phyloP scores from a whole-genome alignment of 2,113 vertebrate species.

The Sterna hirundo region DNA sequence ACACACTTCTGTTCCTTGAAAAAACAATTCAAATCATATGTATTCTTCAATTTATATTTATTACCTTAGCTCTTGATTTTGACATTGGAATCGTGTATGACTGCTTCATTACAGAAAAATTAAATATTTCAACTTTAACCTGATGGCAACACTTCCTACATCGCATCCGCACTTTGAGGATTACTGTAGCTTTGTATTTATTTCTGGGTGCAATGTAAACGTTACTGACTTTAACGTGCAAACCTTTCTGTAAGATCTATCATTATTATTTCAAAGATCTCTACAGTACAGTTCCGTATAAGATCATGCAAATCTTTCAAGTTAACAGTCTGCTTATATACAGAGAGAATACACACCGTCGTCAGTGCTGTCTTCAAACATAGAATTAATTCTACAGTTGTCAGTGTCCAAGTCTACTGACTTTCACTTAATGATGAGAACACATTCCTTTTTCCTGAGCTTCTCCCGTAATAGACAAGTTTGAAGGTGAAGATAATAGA shows the following conservation, averaged over 20 bases:
- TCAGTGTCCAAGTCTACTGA: not conserved
- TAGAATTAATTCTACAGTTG: not conserved
- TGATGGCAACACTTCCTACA: not conserved
- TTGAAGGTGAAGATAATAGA: not conserved
- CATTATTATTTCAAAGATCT: not conserved
- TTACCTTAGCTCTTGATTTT: not conserved
- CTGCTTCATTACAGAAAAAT: not conserved
- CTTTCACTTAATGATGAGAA: not conserved
- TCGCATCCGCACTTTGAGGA: not conserved
- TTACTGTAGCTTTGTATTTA: not conserved
- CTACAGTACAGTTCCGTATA: not conserved
- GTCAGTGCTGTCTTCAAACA: not conserved
- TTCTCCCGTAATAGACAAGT: not conserved
- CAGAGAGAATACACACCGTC: not conserved
- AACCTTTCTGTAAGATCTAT: not conserved
- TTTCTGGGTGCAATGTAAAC: accelerated
- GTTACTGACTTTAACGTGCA: not conserved
- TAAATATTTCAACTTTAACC: not conserved
- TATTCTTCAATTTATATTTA: not conserved
- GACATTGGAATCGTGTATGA: not conserved
- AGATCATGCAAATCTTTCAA: not conserved
- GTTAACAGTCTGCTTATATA: not conserved
- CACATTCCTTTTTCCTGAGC: not conserved
- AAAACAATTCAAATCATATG: not conserved
- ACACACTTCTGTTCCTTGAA: not conserved